These are phyloP conservation scores for Corapipo altera DNA, from an alignment of 2,113 vertebrate species.

Conservation along the genomic window DNA sequence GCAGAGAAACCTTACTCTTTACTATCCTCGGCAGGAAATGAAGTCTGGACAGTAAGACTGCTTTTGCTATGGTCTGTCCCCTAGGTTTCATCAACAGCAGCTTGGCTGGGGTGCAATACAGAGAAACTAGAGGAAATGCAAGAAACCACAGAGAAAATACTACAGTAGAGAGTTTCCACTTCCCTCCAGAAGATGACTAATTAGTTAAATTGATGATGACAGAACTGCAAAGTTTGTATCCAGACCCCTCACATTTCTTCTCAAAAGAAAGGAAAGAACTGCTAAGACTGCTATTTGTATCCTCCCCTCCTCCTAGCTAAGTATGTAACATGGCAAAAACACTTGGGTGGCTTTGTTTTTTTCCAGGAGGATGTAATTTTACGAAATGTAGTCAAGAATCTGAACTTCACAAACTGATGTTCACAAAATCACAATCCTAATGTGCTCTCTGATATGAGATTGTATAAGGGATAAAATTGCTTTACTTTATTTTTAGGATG, in stretches of 20 bases:
- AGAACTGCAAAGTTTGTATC: neutral
- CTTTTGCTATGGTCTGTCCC: neutral
- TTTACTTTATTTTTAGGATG: neutral
- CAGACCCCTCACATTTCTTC: neutral
- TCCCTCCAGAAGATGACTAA: neutral
- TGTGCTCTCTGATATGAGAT: neutral
- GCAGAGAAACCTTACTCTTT: neutral
- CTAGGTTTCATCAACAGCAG: neutral
- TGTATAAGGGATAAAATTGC: neutral
- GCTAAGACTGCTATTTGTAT: neutral
- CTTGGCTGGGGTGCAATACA: neutral
- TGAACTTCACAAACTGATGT: neutral
- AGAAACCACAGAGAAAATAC: neutral
- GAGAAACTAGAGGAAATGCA: neutral
- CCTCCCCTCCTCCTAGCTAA: neutral
- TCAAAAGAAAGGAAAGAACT: neutral
- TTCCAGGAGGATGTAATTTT: neutral
- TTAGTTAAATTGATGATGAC: neutral
- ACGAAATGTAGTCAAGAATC: neutral
- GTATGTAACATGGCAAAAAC: neutral
- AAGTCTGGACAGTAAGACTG: neutral
- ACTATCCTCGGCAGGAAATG: neutral
- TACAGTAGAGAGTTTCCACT: neutral
- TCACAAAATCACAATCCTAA: neutral
- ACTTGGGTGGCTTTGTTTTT: neutral